Evolutionary conservation across 92 coral and sea anemone genomes (phyloP), one percentile per base, ranked within the genome.

Genomic region (Micromussa lordhowensis): DNA sequence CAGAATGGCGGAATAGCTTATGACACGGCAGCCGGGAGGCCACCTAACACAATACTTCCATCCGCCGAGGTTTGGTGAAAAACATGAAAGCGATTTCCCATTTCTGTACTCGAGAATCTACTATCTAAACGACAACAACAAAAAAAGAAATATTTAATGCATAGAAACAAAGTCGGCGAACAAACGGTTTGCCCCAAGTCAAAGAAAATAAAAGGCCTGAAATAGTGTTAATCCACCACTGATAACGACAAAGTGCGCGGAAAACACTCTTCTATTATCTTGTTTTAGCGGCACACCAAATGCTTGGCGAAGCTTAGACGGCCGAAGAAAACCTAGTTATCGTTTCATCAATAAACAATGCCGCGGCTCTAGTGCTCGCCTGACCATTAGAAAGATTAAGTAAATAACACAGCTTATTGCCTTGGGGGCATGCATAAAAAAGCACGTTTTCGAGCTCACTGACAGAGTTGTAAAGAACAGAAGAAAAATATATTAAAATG

Each of bases 61-160:
- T 75, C 98, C 19, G 86, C 98, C 26, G 98, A 95, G 75, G 98
- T 95, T 53, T 95, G 98, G 98, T 95, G 89, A 93, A 84, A 29
- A 18, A 59, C 11, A 57, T 11, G 29, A 48, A n/a, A n/a, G 63
- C 22, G 51, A 31, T 49, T 28, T 70, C 59, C 28, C 14, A 51
- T 57, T 73, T 32, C n/a, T 84, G 71, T 32, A 77, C 66, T 40
- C 19, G 75, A 29, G 63, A 40, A 58, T 61, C 22, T 36, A 28
- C 51, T 59, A 63, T 77, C 64, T 63, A 54, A 24, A 61, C 30
- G 10, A 44, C 51, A 44, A 44, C n/a, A 59, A 61, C n/a, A 61
- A 66, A 78, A 38, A 55, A 36, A 53, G 78, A 53, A 75, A 73
- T 85, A 77, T 76, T 77, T 75, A 84, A 73, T 84, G 81, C 57